Conservation (phyloP, 2,888 invertebrate genomes). For the Spicauda simplicius region DNA sequence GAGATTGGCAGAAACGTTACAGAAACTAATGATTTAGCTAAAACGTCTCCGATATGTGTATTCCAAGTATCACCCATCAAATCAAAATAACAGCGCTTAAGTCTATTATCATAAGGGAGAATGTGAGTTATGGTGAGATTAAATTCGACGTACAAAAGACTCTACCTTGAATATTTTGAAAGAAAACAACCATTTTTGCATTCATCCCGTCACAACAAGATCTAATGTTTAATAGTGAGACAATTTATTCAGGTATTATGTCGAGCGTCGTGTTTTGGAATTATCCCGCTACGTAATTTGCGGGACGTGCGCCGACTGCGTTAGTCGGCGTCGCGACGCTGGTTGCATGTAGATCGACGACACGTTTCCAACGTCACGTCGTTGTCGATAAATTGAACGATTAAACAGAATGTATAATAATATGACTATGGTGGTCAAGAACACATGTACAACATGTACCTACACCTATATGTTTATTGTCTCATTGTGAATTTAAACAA, state of each 20-base stretch:
- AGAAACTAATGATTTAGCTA: no score
- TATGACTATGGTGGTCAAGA: background rate
- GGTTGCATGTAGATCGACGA: background rate
- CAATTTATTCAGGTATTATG: constrained; percentile 22
- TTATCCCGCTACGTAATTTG: constrained; percentile 19
- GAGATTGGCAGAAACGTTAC: no score
- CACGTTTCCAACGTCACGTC: background rate
- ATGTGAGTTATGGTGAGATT: no score
- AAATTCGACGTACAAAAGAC: no score
- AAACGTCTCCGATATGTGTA: no score
- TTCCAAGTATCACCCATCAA: no score
- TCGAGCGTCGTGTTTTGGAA: constrained; percentile 17
- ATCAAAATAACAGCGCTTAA: no score
- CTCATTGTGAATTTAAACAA: no score
- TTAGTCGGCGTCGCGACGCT: background rate
- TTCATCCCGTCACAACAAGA: background rate
- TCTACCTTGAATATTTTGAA: no score
- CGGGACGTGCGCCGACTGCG: constrained; percentile 21
- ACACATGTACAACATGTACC: background rate
- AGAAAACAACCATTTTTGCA: background rate
- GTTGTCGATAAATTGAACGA: background rate
- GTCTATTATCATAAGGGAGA: no score
- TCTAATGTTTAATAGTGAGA: constrained; percentile 8
- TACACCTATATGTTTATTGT: no score
- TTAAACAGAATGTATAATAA: no score